These are phyloP conservation scores for Rhabdornis inornatus DNA, from an alignment of 2,113 vertebrate species.

Conservation along the genomic window DNA sequence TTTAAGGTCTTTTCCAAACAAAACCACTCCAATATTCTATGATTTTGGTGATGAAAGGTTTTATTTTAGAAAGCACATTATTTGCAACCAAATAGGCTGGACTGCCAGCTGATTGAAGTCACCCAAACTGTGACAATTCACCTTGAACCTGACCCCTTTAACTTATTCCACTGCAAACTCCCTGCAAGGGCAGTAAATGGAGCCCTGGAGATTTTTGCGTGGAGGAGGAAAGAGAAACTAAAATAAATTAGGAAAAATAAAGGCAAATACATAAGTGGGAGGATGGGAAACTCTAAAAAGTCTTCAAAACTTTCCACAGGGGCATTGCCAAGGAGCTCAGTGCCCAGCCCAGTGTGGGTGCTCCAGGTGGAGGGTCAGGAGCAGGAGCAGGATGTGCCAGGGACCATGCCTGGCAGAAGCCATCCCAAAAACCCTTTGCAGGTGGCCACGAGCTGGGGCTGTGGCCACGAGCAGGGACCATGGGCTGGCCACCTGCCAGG, in stretches of 20 bases:
- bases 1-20: background rate
- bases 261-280: rapidly evolving
- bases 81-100: background rate
- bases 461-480: background rate
- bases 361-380: background rate
- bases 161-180: background rate
- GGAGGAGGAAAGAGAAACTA: background rate
- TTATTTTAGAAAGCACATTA: background rate
- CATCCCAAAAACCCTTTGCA: rapidly evolving
- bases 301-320: background rate
- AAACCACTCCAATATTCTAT: background rate
- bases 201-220: rapidly evolving
- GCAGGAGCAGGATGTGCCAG: background rate
- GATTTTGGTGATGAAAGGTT: background rate
- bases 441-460: background rate
- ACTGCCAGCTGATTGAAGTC: background rate
- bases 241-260: background rate
- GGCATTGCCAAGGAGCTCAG: background rate
- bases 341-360: background rate
- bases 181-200: background rate
- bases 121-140: background rate
- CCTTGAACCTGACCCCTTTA: background rate
- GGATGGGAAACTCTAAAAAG: background rate
- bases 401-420: background rate
- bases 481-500: background rate